Evolutionary conservation across 2,888 invertebrate genomes (phyloP).

Genomic region (Ernsta delagoae): DNA sequence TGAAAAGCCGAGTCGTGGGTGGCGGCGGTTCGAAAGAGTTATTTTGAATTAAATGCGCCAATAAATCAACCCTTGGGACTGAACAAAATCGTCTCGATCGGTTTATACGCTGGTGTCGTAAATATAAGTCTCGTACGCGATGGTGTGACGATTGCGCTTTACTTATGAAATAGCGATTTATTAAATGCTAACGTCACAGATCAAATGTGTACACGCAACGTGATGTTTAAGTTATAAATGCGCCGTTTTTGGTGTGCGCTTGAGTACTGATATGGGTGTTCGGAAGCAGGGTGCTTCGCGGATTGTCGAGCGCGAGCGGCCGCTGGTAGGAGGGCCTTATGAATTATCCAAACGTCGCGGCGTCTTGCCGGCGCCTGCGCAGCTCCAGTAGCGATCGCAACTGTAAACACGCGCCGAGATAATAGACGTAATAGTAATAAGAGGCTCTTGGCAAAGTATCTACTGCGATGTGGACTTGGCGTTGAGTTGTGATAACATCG

Average conservation of each 20-base stretch:
- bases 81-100: conserved; percentile 23
- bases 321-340: conserved; percentile 59
- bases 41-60: conserved; percentile 30
- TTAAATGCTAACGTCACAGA: conserved; percentile 27
- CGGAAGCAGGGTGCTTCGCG: conserved; percentile 60
- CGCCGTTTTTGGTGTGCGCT: conserved; percentile 60
- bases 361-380: conserved; percentile 64
- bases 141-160: conserved; percentile 22
- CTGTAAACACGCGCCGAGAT: conserved; percentile 66
- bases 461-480: too few relatives aligned
- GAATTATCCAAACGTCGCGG: conserved; percentile 77
- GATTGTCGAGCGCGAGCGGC: conserved; percentile 45
- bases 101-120: conserved; percentile 20
- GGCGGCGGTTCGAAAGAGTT: conserved; percentile 28
- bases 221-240: conserved; percentile 45
- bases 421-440: too few relatives aligned
- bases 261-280: conserved; percentile 55
- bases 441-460: too few relatives aligned
- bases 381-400: conserved; percentile 48
- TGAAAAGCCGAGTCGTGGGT: conserved; percentile 24
- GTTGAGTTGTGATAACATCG: too few relatives aligned
- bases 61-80: conserved; percentile 29
- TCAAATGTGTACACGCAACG: conserved; percentile 30
- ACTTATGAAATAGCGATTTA: conserved; percentile 39
- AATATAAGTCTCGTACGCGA: conserved; percentile 16